Conservation (phyloP, 2,113 vertebrate species). For the Dasyurus viverrinus region DNA sequence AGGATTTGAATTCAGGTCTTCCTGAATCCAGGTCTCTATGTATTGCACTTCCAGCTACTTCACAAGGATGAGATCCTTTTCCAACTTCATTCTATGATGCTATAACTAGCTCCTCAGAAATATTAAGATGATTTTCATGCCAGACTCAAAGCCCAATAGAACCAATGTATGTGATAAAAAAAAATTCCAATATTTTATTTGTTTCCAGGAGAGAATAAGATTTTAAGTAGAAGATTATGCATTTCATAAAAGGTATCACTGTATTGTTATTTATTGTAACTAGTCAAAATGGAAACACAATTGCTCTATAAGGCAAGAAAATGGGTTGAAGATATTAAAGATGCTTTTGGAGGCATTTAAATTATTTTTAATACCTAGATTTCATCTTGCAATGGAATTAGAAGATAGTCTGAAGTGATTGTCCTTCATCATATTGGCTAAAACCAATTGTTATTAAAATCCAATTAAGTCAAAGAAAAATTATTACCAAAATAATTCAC, state of each 20-base stretch:
- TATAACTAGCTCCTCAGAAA: neutral
- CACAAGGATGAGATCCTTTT: neutral
- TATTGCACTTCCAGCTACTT: neutral
- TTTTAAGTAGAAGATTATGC: neutral
- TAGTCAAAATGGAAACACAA: neutral
- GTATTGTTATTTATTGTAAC: neutral
- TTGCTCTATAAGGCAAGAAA: neutral
- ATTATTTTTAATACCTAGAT: neutral
- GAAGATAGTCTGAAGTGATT: neutral
- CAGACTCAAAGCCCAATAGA: neutral
- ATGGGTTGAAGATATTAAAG: neutral
- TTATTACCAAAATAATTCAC: neutral
- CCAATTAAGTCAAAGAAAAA: neutral
- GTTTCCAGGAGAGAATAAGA: neutral
- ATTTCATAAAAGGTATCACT: neutral
- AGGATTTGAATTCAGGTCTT: neutral
- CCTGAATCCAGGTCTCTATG: neutral
- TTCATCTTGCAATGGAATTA: neutral
- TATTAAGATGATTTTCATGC: neutral
- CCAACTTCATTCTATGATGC: neutral
- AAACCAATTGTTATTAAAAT: neutral
- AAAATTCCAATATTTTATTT: neutral
- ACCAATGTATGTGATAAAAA: neutral
- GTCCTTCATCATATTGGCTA: neutral
- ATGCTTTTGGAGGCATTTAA: neutral